These are phyloP conservation scores for Todiramphus chloris DNA, from an alignment of 2,113 vertebrate genomes.

Conservation along the genomic window DNA sequence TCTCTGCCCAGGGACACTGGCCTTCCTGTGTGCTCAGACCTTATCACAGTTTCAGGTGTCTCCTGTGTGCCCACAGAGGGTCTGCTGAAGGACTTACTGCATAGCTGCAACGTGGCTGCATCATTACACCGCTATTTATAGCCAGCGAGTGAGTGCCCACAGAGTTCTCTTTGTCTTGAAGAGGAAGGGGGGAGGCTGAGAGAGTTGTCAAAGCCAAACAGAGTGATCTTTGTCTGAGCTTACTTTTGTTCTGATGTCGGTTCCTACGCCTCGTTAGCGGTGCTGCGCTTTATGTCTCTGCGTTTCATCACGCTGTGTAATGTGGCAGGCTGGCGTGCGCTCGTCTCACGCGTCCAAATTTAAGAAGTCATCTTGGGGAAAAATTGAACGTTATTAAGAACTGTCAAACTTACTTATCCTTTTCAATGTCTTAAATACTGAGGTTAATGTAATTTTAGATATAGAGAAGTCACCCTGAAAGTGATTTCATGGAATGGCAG, in stretches of 20 bases:
- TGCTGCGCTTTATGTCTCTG: background rate
- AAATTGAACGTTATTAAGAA: background rate
- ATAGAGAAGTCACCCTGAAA: background rate
- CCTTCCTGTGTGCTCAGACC: background rate
- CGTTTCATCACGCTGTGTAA: background rate
- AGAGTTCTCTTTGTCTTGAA: background rate
- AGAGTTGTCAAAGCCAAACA: background rate
- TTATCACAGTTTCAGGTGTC: fast-evolving
- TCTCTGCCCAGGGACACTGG: background rate
- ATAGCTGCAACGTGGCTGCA: background rate
- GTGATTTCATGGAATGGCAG: background rate
- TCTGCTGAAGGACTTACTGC: fast-evolving
- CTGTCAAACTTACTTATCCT: background rate
- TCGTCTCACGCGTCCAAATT: background rate
- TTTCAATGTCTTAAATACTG: background rate
- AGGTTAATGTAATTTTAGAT: background rate
- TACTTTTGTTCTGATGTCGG: background rate
- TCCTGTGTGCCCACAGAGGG: background rate
- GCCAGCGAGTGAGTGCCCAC: background rate
- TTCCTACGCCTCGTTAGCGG: background rate
- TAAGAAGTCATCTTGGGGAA: background rate
- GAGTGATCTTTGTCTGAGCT: background rate
- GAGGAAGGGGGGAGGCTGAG: background rate
- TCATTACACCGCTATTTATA: background rate
- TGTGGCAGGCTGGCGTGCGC: background rate